Base-by-base conservation (phyloP, 1,140 invertebrate species). In the Conus betulinus region DNA sequence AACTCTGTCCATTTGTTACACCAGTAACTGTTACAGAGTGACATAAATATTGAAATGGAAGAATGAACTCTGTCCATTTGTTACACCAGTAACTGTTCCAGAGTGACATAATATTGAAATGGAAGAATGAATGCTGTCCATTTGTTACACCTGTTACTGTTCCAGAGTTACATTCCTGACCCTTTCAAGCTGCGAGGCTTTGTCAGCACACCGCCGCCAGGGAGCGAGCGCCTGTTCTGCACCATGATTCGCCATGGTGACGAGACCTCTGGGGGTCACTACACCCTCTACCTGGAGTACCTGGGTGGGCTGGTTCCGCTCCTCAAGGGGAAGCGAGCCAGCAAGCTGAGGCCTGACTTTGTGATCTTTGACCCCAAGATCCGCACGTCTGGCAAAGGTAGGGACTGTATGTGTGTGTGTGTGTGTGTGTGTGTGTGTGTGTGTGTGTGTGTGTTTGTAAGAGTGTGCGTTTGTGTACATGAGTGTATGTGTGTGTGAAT, bases 271-370 rank as follows among this genome's bases (percentile, higher is more conserved):
- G 94, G 97, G 23, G 97, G 97, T 5, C 98, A 97, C 93, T 99
- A 99, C 94, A 99, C 98, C 2, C 96, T 99, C 15, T 99, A 99
- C 95, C 96, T 99, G 87, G 95, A 99, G 95, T 99, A 99, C 94
- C 96, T 99, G 3, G 99, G 99, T 4, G 99, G 99, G 15, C 96
- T 99, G 15, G 98, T 99, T 82, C 99, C 99, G 0, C 96, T 99
- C 71, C 96, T 99, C 20, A 99, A 99, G 94, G 99, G 99, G 23
- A 98, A 99, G 93, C 96, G 98, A 85, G 99, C 98, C 8, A 99
- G 98, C 93, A 99, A 99, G 96, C 98, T 99, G 84, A 96, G 98
- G 81, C 99, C 99, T 0, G 99, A 99, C 95, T 99, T 99, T 95
- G 98, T 99, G 57, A 99, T 99, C 92, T 99, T 98, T 94, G 98